Base-by-base conservation (phyloP, 23 tunicate species). In the Trididemnum clinides region DNA sequence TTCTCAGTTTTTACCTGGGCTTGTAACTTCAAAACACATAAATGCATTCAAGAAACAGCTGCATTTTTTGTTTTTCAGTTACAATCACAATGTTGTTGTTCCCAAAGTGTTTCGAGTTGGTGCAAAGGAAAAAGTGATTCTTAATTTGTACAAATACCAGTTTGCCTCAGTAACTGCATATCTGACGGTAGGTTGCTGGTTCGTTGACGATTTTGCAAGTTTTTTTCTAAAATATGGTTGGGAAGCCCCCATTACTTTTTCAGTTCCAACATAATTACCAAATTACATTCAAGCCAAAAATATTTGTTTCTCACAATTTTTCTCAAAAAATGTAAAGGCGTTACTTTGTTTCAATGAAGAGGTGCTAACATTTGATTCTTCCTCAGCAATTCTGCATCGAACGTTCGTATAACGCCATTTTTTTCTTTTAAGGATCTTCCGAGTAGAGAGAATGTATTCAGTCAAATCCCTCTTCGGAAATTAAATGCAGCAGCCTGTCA, bases 71-170 rank as follows among this genome's bases (percentile, higher is more conserved):
- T 62, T n/a, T 62, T 12, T 33, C 75, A 70, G 76, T 5, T 70
- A 70, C 57, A 57, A 74, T 6, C 80, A 74, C 33, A 37, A 74
- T 32, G 58, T 74, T 22, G n/a, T 74, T 38, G 80, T 74, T 12
- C 80, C 80, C 6, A 74, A 37, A 38, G 31, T 28, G 7, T 37
- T 74, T 18, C 80, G 80, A 4, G 33, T 74, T 23, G 80, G 80
- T 15, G 80, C 80, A 30, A 31, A 2, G 57, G 80, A 74, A 29
- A 74, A 28, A 23, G 80, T 74, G 28, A 29, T 74, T 38, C 57
- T 74, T 22, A 74, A 74, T 31, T 74, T 74, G 57, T 74, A 74
- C 57, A 12, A 36, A 28, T 74, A 74, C 23, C 4, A 22, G 5
- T 36, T 57, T 12, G 80, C 80, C 4, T 6, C 28, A 25, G 80